Base-by-base conservation (phyloP, 2,797 vertebrate species). In the Chelmon rostratus region DNA sequence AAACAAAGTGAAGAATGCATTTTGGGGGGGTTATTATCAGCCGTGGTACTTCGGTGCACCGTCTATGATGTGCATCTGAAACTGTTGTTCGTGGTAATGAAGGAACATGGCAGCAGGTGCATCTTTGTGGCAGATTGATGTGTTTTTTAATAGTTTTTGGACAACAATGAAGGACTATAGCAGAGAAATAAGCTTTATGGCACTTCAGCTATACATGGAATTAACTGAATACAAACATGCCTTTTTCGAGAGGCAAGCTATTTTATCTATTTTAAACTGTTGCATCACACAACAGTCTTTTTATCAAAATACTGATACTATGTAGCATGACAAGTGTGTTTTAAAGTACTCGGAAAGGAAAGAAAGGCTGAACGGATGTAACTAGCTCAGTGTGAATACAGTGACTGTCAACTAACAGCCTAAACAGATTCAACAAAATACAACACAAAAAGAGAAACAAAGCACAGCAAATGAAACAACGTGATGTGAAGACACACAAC, bases 361-460 rank as follows among this genome's bases (percentile, higher is more conserved):
- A 62, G 58, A 62, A 40, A 76, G 2, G 5, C 33, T 6, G 38
- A 56, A 57, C 40, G 63, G 31, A 79, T 46, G 31, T 15, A 25
- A 16, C 40, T 6, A 8, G 15, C 44, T 40, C 37, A 53, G 33
- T 62, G 44, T 37, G 23, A 66, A 46, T 6, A 35, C n/a, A 37
- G 33, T 59, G 68, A 57, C 52, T 49, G 42, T 68, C 31, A 72
- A 57, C 52, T 21, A 38, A 40, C 57, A 40, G 68, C 25, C 38
- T 49, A 11, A 54, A 56, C 46, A 42, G 28, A 70, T 64, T 44
- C 11, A 23, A 42, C 46, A 25, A 69, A 65, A 8, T 28, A 46
- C 1, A 6, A 56, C 61, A 56, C 23, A 56, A 37, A 23, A 65
- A 49, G 53, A 61, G 10, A 85, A 62, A 63, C 37, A 21, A 53